These are phyloP conservation scores for Fundulus diaphanus DNA, from an alignment of 2,797 vertebrate species.

Conservation along the genomic window DNA sequence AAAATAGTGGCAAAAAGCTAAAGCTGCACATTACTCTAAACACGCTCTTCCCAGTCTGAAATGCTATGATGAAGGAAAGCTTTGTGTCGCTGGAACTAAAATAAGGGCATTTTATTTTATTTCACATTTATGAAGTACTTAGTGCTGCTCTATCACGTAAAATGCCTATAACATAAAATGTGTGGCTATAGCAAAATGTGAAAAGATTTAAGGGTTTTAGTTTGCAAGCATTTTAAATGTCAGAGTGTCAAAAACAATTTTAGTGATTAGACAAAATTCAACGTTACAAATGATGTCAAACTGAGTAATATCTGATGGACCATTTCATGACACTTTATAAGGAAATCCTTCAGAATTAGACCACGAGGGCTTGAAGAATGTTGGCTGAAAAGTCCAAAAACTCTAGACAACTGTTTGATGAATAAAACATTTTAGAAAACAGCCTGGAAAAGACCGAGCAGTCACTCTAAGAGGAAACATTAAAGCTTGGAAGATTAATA, in stretches of 20 bases:
- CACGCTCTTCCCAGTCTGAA: neutral
- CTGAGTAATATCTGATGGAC: neutral
- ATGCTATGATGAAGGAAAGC: neutral
- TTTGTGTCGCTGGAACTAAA: neutral
- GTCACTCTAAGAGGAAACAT: neutral
- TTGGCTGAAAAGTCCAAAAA: neutral
- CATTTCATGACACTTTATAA: neutral
- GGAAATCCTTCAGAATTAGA: neutral
- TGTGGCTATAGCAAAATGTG: neutral
- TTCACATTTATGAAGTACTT: too few species aligned
- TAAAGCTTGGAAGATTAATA: neutral
- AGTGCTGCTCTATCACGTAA: neutral
- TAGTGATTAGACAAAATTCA: neutral
- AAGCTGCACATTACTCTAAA: neutral
- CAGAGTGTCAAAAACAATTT: neutral
- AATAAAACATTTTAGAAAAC: neutral
- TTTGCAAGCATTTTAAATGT: neutral
- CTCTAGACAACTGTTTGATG: neutral
- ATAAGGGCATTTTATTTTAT: neutral
- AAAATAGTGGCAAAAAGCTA: neutral
- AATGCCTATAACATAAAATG: neutral
- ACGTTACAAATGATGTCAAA: neutral
- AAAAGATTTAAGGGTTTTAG: neutral
- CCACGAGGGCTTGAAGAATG: neutral
- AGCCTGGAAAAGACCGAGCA: neutral